Evolutionary conservation across 2,888 invertebrate genomes (phyloP).

Genomic region (Priocnemis perturbator): DNA sequence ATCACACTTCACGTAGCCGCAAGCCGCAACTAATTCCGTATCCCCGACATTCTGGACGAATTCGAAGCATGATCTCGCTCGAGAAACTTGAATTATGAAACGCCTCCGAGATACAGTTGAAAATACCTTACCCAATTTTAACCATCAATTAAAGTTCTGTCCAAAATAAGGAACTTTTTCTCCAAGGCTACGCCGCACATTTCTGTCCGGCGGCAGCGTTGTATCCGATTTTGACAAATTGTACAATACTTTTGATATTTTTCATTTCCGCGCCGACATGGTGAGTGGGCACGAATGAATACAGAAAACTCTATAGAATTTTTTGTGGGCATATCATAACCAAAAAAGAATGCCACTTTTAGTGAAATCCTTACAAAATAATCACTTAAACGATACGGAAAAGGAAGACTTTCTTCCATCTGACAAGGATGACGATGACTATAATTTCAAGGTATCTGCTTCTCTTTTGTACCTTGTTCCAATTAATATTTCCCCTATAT

Average conservation of each 20-base stretch:
- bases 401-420: constrained; percentile 52
- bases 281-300: constrained; percentile 14
- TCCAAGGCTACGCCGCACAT: constrained; percentile 13
- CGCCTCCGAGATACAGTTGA: no score
- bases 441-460: constrained; percentile 80
- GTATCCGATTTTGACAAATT: constrained; percentile 22
- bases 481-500: background rate
- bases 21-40: no score
- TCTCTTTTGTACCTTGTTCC: background rate
- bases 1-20: no score
- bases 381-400: constrained; percentile 55
- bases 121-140: constrained; percentile 23
- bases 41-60: no score
- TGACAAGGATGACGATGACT: constrained; percentile 77
- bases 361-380: constrained; percentile 33
- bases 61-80: no score
- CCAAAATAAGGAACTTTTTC: constrained; percentile 24
- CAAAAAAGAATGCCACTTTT: constrained; percentile 39
- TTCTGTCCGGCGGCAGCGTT: constrained; percentile 19
- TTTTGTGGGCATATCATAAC: constrained; percentile 24
- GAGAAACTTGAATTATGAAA: no score
- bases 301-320: constrained; percentile 4
- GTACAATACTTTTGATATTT: constrained; percentile 22
- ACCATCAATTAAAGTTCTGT: constrained; percentile 44
- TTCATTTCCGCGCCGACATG: constrained; percentile 14